Base-by-base conservation (phyloP, 2,888 invertebrate genomes). In the Caenorhabditis becei region DNA sequence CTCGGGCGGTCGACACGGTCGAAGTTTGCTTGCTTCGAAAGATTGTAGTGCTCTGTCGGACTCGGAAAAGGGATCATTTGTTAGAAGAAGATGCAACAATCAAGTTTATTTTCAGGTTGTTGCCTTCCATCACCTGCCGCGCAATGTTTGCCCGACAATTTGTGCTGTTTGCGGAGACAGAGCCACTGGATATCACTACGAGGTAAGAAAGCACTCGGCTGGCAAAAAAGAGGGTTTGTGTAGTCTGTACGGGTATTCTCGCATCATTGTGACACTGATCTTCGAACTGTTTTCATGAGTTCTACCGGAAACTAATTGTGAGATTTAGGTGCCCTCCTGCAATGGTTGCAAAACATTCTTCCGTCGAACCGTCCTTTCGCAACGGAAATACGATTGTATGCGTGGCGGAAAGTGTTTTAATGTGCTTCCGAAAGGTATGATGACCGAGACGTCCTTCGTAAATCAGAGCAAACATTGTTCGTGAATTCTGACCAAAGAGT, bases 151-250 rank as follows among this genome's bases (percentile, higher is more conserved):
- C 66, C 87, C 87, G 24, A 80, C 83, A 24, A 72, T 78, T 58
- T 87, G 87, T 66, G 77, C 72, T 24, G 83, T 87, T 26, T 87
- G 87, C 71, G 85, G 85, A 56, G 85, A 84, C 70, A 62, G 61
- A 37, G 84, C 87, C 32, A 84, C 85, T 59, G 87, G 87, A 71
- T 87, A 85, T 70, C 87, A 87, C 63, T 87, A 87, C 58, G 85
- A 87, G 70, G 86, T 85, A 63, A 23, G 72, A 32, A 32, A 35
- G 26, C 8, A 44, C 47, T 18, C 62, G 32, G 58, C 56, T 44
- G 20, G n/a, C 8, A 23, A 23, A 47, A 41, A 37, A 59, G 58
- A 51, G 32, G 18, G 47, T 37, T 58, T 44, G 63, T 47, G 37
- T 28, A 47, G 51, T 77, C 49, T 63, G 32, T 20, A 32, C 35